A percentile compares a stretch with the other conserved stretches of the same genome.
Conservation (phyloP, 1,140 invertebrate species). For the Meloidogyne chitwoodi region DNA sequence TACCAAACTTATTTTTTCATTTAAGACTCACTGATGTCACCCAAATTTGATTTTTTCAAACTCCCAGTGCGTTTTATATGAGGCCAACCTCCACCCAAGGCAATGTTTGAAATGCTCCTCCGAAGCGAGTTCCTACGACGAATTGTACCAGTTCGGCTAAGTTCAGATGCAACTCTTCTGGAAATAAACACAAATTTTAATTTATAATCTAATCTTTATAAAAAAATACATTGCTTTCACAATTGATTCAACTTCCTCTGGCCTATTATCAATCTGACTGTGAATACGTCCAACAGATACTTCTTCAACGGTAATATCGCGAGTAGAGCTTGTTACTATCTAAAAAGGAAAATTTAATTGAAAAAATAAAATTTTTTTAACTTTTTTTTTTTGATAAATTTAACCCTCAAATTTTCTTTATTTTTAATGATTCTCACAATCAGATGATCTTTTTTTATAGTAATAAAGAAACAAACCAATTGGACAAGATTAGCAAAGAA, state of each 20-base stretch:
- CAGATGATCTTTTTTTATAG: no score
- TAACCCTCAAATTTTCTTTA: no score
- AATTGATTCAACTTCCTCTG: conserved; percentile 15
- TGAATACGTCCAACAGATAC: neutral
- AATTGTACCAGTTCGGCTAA: conserved; percentile 8
- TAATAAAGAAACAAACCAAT: neutral
- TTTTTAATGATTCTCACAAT: no score
- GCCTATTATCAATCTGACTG: conserved; percentile 8
- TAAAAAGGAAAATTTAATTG: neutral
- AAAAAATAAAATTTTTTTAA: no score
- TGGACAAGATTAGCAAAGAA: conserved; percentile 27
- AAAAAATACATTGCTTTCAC: conserved; percentile 11
- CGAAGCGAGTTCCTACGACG: conserved; percentile 3
- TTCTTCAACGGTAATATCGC: conserved; percentile 12
- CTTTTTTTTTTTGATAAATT: no score
- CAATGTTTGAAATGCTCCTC: conserved; percentile 4
- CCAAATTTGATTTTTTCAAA: conserved; percentile 3
- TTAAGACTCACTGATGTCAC: conserved; percentile 8
- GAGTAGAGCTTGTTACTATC: conserved; percentile 15
- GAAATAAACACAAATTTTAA: neutral
- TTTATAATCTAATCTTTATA: neutral
- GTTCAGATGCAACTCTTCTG: conserved; percentile 9
- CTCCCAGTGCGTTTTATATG: conserved; percentile 1
- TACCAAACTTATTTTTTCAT: neutral
- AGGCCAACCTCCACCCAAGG: neutral